Conservation (phyloP, 1,140 invertebrate genomes). For the Spodoptera frugiperda region DNA sequence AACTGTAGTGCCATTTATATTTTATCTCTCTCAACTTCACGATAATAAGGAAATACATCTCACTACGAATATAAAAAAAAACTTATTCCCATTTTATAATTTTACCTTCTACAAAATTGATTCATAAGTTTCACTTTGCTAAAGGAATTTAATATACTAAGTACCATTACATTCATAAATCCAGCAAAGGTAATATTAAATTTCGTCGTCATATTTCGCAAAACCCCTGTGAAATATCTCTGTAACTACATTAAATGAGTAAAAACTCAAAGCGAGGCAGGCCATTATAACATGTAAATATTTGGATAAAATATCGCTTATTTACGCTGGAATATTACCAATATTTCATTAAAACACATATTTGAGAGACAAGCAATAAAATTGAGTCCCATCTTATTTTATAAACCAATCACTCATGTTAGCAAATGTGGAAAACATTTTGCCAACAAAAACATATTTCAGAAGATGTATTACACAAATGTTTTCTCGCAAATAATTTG, state of each 20-base stretch:
- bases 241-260: slow-evolving; percentile 8
- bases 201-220: not conserved
- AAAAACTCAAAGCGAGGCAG: slow-evolving; percentile 12
- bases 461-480: slow-evolving; percentile 6
- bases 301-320: slow-evolving; percentile 31
- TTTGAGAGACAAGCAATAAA: slow-evolving; percentile 21
- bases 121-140: not conserved
- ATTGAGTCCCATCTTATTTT: slow-evolving; percentile 4
- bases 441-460: not conserved
- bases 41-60: slow-evolving; percentile 22
- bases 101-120: not conserved
- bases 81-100: not conserved
- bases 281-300: slow-evolving; percentile 20
- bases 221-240: not conserved
- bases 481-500: slow-evolving; percentile 22
- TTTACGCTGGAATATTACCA: slow-evolving; percentile 15
- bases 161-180: slow-evolving; percentile 5
- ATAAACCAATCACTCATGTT: slow-evolving; percentile 23
- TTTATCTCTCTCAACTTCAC: not conserved
- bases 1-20: slow-evolving; percentile 12
- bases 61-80: not conserved
- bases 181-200: not conserved
- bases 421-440: slow-evolving; percentile 21
- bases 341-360: slow-evolving; percentile 22
- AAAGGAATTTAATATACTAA: slow-evolving; percentile 3